A percentile compares a stretch with the other conserved stretches of the same genome.
Conservation (phyloP, 2,797 vertebrate genomes). For the Vireo griseus region DNA sequence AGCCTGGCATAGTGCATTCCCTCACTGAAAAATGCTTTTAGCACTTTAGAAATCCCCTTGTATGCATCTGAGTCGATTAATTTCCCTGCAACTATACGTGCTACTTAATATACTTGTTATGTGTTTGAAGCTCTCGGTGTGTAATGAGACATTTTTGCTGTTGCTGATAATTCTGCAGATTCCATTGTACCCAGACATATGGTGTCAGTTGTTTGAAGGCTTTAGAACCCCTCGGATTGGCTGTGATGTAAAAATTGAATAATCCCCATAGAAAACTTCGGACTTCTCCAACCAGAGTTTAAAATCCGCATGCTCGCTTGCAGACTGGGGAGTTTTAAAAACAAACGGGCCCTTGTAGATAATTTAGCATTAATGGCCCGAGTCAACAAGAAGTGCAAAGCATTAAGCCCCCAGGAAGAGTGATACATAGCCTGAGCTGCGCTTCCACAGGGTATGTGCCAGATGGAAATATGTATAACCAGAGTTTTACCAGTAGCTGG, state of each 20-base stretch:
- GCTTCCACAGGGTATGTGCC: background rate
- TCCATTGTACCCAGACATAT: constrained; percentile 44
- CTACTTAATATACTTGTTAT: constrained; percentile 36
- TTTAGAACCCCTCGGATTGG: constrained; percentile 7
- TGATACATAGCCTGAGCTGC: background rate
- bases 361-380: constrained; percentile 49
- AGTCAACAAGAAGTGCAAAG: constrained; percentile 49
- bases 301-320: background rate
- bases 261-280: constrained; percentile 55
- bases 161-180: constrained; percentile 39
- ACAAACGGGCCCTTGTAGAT: constrained; percentile 49
- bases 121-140: background rate
- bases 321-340: constrained; percentile 56
- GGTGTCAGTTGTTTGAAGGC: constrained; percentile 47
- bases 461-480: constrained; percentile 22
- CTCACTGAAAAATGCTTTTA: constrained; percentile 42
- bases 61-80: constrained; percentile 51
- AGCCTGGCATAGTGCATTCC: constrained; percentile 3
- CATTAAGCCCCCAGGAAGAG: background rate
- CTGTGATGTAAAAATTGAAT: constrained; percentile 47
- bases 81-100: background rate
- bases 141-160: constrained; percentile 57
- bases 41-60: constrained; percentile 44
- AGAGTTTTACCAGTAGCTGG: background rate
- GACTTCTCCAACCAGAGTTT: constrained; percentile 23